Base-by-base conservation (phyloP, 2,888 invertebrate genomes). In the Amblyjoppa proteus region DNA sequence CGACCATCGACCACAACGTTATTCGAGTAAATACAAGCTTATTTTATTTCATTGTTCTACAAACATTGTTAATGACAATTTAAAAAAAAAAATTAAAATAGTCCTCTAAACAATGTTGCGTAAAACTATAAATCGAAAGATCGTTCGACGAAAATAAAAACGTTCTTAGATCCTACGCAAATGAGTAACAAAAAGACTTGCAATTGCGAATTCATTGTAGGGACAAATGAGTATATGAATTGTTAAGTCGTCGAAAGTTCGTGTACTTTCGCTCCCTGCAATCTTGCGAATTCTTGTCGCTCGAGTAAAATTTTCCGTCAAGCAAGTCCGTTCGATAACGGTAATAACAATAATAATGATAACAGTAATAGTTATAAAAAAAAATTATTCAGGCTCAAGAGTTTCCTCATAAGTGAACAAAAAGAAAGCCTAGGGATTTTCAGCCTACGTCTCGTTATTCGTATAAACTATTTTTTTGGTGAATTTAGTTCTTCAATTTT, bases 391-490 rank as follows among this genome's bases (percentile, higher is more conserved):
- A 83, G 86, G 81, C 81, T 77, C 6, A 11, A 61, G 34, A 45
- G 70, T 38, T 71, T 76, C 13, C 68, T 74, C 71, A 51, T 49
- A 83, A 66, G 56, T 77, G 25, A 56, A 70, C 28, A 45, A 79
- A 58, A 20, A 69, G 51, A 81, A 49, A 68, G 64, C 38, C 64
- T 66, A 79, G 20, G 45, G 49, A 79, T 66, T 66, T 41, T 34
- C 69, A 80, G 83, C 83, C 86, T 83, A 86, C 83, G 86, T 83
- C 86, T 78, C 53, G 75, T 73, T 53, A 70, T 74, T 83, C 28
- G 41, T 82, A 74, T 69, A 34, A 71, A 25, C 71, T 79, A 71
- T 79, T 79, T 71, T 70, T 71, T 79, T 79, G 71, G 79, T 79
- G 61, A 71, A 79, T 64, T 71, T 31, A n/a, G 64, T 64, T 64